Base-by-base conservation (phyloP, 2,888 invertebrate genomes). In the Sabatieria punctata region DNA sequence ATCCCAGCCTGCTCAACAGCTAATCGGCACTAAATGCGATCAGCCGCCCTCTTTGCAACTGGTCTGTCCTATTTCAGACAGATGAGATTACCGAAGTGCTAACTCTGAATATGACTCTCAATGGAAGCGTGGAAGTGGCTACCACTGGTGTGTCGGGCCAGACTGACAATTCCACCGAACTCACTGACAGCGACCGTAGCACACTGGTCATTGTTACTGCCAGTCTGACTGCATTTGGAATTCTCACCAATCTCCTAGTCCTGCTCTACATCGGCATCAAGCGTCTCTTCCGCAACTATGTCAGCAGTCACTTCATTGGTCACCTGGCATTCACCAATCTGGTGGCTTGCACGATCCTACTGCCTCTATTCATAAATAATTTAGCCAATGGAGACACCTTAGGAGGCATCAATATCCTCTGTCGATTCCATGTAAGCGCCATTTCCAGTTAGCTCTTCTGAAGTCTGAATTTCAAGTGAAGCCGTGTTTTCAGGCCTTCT, bases 291-390 rank as follows among this genome's bases (percentile, higher is more conserved):
- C 54, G 58, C 36, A 63, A 64, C 53, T 64, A 60, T 49, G 59
- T 64, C 27, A 59, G 59, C 6, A 59, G 59, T n/a, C 61, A 60
- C 42, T 64, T 64, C 51, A 64, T 64, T 45, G 59, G 55, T 4
- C 63, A 64, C 49, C 51, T 64, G 18, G 58, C 59, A 46, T 46
- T 62, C 45, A 61, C 61, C 18, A 63, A 63, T 46, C 47, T 60
- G 22, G 35, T 64, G 24, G 55, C 56, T 1, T 48, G 60, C 18
- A 30, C 52, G 8, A 35, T 55, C 4, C 48, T 61, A 18, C 43
- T 62, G 6, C 62, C 62, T 18, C 43, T 61, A 38, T 58, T 60
- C 43, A 49, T 60, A 18, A 51, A 55, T 41, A 60, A 57, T 42
- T 49, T 61, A 49, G 56, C 56, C 2, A 60, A 60, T 2, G 51